phyloP scores from a whole-genome alignment of 2,888 invertebrate genomes.

The Brachyptera putata region DNA sequence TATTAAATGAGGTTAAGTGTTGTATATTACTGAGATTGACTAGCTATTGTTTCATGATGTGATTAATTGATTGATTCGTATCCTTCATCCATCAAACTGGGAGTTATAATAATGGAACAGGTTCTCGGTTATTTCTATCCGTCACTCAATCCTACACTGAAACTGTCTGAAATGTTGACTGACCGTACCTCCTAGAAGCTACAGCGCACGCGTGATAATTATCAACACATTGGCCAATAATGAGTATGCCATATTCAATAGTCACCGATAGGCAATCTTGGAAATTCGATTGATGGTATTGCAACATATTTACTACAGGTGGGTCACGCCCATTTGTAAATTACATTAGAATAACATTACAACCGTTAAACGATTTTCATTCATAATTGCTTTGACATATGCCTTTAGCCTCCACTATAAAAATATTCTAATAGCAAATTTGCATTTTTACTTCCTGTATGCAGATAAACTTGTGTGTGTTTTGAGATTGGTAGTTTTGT shows the following conservation, averaged over 20 bases:
- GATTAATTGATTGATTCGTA: slow-evolving; percentile 19
- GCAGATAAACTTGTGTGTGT: background rate
- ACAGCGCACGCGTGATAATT: slow-evolving; percentile 14
- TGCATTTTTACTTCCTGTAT: slow-evolving; percentile 7
- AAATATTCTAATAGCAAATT: background rate
- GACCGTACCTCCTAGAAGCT: slow-evolving; percentile 3
- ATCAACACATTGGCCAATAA: slow-evolving; percentile 17
- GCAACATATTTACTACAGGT: slow-evolving; percentile 14
- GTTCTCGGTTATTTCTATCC: background rate
- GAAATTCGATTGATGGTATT: slow-evolving; percentile 18
- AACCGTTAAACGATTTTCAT: background rate
- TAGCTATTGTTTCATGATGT: slow-evolving; percentile 10
- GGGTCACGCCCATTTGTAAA: slow-evolving; percentile 6
- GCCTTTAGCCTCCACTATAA: too few species aligned
- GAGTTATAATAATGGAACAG: slow-evolving; percentile 14
- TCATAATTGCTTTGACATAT: slow-evolving; percentile 2
- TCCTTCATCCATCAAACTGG: slow-evolving; percentile 15
- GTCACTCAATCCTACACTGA: slow-evolving; percentile 1
- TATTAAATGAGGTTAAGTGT: slow-evolving; percentile 11
- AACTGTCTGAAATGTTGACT: background rate
- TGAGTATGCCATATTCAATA: slow-evolving; percentile 10
- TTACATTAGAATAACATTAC: slow-evolving; percentile 15
- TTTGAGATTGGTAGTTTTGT: background rate
- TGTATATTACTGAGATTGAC: slow-evolving; percentile 2
- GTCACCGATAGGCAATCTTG: slow-evolving; percentile 10